phyloP scores from a whole-genome alignment of 2,113 vertebrate species.

The Tychaedon coryphoeus region DNA sequence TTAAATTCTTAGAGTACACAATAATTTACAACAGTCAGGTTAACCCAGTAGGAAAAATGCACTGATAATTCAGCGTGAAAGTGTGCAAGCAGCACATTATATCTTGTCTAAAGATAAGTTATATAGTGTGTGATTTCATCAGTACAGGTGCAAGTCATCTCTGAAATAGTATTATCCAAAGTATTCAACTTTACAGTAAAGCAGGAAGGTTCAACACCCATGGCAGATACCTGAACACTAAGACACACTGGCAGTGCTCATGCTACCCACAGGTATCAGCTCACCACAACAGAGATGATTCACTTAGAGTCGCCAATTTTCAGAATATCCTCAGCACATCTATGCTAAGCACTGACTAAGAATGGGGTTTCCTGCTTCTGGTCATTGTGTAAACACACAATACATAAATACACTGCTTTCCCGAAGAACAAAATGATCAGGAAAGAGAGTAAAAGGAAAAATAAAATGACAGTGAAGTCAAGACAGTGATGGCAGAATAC shows the following conservation, averaged over 20 bases:
- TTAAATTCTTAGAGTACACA: neutral
- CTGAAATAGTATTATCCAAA: slow-evolving; percentile 27
- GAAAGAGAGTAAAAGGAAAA: neutral
- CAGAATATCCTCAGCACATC: neutral
- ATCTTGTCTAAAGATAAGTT: slow-evolving; percentile 39
- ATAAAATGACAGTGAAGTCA: neutral
- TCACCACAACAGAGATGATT: neutral
- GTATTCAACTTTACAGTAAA: neutral
- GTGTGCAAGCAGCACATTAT: neutral
- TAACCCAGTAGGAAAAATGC: neutral
- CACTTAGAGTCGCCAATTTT: neutral
- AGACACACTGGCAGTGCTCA: neutral
- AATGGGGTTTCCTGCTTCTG: accelerated
- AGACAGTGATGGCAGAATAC: neutral
- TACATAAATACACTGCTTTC: neutral
- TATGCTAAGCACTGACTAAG: neutral
- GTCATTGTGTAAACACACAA: neutral
- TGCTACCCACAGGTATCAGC: neutral
- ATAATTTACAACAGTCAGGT: neutral
- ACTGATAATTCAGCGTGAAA: slow-evolving; percentile 7
- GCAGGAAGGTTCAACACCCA: neutral
- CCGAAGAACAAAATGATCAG: neutral
- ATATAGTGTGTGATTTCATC: slow-evolving; percentile 31
- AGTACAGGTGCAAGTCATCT: neutral
- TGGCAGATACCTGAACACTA: neutral